A percentile compares a stretch with the other conserved stretches of the same genome.
These are phyloP conservation scores for Clunio marinus DNA, from an alignment of 2,888 invertebrate species.

Conservation along the genomic window DNA sequence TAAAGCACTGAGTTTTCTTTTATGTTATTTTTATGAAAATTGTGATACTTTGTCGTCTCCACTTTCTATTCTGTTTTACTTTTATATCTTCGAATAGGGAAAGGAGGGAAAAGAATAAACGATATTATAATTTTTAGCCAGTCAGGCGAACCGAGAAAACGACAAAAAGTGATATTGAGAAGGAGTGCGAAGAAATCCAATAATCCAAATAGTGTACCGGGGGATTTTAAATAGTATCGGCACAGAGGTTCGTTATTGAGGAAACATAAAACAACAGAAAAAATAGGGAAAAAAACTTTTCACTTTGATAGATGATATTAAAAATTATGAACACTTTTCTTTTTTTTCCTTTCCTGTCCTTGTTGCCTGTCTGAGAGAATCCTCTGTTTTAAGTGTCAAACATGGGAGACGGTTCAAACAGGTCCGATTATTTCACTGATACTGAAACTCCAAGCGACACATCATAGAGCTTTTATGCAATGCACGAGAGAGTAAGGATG, in stretches of 20 bases:
- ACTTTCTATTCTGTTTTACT: neutral
- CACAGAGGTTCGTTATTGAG: neutral
- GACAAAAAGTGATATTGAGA: neutral
- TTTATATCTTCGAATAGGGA: neutral
- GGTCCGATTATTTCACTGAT: constrained; percentile 32
- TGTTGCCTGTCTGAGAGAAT: neutral
- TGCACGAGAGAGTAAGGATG: constrained; percentile 2
- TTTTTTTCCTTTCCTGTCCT: neutral
- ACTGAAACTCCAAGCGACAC: constrained; percentile 15
- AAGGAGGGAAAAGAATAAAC: neutral
- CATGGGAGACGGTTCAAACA: constrained; percentile 26
- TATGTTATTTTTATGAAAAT: neutral
- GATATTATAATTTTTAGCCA: neutral
- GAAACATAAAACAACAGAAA: neutral
- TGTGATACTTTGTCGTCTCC: no score
- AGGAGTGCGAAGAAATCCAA: neutral
- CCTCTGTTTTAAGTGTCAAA: neutral
- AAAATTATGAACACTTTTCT: constrained; percentile 2
- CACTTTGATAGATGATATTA: no score
- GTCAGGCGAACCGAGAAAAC: neutral
- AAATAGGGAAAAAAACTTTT: neutral
- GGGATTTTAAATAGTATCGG: neutral
- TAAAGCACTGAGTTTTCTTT: neutral
- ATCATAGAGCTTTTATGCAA: constrained; percentile 27
- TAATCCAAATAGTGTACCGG: neutral